phyloP scores from a whole-genome alignment of 2,797 vertebrate species.

The Loriculus beryllinus region DNA sequence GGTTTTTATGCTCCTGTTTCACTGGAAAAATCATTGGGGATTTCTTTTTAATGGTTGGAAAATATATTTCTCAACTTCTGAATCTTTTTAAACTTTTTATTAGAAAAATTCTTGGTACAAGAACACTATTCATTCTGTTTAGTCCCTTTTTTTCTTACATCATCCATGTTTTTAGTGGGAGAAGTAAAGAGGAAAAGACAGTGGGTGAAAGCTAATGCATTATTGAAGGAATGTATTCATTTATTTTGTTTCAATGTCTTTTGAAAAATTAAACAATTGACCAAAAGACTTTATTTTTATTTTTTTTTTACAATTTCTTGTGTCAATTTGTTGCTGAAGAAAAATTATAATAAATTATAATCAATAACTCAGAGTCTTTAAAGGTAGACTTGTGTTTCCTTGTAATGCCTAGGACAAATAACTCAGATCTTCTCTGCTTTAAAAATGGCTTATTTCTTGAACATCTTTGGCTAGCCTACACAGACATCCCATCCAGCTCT shows the following conservation, averaged over 20 bases:
- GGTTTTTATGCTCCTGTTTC: background rate
- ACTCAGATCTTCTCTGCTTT: background rate
- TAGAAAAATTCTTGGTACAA: background rate
- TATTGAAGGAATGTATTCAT: background rate
- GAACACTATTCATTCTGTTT: background rate
- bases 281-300: rapidly evolving
- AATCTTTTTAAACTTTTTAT: background rate
- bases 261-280: background rate
- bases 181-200: background rate
- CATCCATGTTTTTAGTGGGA: background rate
- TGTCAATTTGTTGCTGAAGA: background rate
- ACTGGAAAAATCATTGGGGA: background rate
- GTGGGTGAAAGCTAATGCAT: background rate
- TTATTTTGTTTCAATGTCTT: background rate
- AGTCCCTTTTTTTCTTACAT: background rate
- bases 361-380: background rate
- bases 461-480: background rate
- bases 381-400: background rate
- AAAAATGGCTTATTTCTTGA: background rate
- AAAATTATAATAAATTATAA: background rate
- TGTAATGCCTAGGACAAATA: background rate
- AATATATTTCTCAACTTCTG: background rate
- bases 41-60: background rate
- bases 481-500: background rate
- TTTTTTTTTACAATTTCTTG: background rate